Evolutionary conservation across 2,888 invertebrate species (phyloP), one percentile per base, ranked within the genome.

Genomic region (Itoplectis maculator): DNA sequence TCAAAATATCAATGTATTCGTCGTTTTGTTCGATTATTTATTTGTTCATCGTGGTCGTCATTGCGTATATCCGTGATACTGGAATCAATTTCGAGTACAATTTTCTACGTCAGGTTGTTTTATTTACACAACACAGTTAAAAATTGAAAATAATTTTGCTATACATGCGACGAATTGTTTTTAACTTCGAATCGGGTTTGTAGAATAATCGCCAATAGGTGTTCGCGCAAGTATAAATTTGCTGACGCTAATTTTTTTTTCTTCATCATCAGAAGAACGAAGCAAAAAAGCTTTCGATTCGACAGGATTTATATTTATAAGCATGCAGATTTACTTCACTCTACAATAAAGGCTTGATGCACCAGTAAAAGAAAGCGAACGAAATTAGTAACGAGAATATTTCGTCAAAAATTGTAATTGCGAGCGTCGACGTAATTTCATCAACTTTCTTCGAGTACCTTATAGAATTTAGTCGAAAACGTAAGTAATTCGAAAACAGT

Each of bases 281-380:
- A 15, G 37, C 7, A 51, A 59, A 74, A 63, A 54, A 72, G 59
- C 59, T 78, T 75, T 49, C 42, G 35, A 54, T 59, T 35, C 5
- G 37, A 56, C 49, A 18, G 20, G 20, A 61, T 49, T 78, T 61
- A 42, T 70, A 70, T 56, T 61, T 37, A 45, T 69, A 70, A 78
- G 49, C 69, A 78, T 49, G 69, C 45, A 54, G 65, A 59, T 75
- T 79, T 59, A 76, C 37, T 72, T 66, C 59, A 59, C 69, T 65
- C 73, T 54, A 73, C 35, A 54, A 54, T 54, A 70, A 47, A 75
- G 35, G 82, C 79, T 76, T 79, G 51, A 37, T 76, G 79, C 79
- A 76, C 79, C 11, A 40, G 59, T 65, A 29, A 74, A 47, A 61
- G n/a, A n/a, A 59, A 29, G 37, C 37, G n/a, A 23, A 74, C 23